phyloP scores from a whole-genome alignment of 2,888 invertebrate species.

The Ypsolopha sequella region DNA sequence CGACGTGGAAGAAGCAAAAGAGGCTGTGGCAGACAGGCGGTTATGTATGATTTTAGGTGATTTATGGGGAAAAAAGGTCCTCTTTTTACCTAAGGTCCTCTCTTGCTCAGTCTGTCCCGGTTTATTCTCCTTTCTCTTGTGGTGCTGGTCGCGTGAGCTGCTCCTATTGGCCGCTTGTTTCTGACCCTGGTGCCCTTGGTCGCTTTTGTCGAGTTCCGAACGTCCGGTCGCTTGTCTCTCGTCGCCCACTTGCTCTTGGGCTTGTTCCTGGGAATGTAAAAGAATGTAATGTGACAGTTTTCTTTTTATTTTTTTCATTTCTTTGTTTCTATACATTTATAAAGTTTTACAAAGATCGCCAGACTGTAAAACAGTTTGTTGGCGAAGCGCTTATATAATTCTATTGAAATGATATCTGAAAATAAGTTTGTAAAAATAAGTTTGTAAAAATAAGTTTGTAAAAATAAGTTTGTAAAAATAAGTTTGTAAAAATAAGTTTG shows the following conservation, averaged over 20 bases:
- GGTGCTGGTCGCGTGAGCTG: constrained; percentile 43
- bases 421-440: too few relatives aligned
- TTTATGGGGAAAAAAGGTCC: background rate
- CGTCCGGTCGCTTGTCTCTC: constrained; percentile 79
- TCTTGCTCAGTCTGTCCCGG: constrained; percentile 83
- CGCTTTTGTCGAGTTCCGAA: constrained; percentile 79
- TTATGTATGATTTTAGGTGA: background rate
- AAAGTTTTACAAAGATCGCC: too few relatives aligned
- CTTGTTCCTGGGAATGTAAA: constrained; percentile 52
- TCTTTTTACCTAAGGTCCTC: constrained; percentile 71
- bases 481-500: too few relatives aligned
- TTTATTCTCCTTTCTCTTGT: constrained; percentile 71
- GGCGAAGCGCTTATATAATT: too few relatives aligned
- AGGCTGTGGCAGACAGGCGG: background rate
- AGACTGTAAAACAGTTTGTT: too few relatives aligned
- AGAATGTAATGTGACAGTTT: background rate
- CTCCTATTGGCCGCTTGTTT: constrained; percentile 48
- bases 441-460: too few relatives aligned
- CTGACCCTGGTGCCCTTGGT: constrained; percentile 76
- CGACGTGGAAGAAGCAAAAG: too few relatives aligned
- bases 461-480: too few relatives aligned
- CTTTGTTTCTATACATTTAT: too few relatives aligned
- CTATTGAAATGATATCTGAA: too few relatives aligned
- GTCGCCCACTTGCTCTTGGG: constrained; percentile 72
- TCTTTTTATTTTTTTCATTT: too few relatives aligned